Evolutionary conservation across 2,113 vertebrate species (phyloP), one percentile per base, ranked within the genome.

Genomic region (Penelope pileata): DNA sequence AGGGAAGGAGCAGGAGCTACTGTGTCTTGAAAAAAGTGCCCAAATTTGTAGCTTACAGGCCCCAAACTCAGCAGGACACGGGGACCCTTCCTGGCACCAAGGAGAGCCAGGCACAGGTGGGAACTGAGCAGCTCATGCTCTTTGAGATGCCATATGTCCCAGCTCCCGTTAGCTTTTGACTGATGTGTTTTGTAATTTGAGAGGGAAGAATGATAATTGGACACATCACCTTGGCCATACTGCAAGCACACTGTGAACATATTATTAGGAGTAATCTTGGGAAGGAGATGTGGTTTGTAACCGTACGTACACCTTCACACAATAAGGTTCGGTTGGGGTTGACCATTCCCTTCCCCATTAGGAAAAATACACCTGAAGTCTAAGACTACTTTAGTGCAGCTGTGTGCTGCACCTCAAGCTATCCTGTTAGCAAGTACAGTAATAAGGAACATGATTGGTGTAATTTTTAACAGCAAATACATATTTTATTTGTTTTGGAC

Each of bases 181-280:
- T 87, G 91, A 84, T 78, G 15, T 32, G 56, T 63, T 93, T 84
- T 91, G 92, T 78, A 87, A 78, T 94, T 38, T 54, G 51, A 93
- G 88, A 81, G 56, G 83, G 83, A 66, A 72, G 79, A 85, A 81
- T 13, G 34, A 59, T 77, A 80, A 93, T 15, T 2, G 12, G 72
- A 77, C 1, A 3, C 53, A 73, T 58, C 72, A 42, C 83, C 43
- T 83, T 58, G 23, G 86, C 32, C 77, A 42, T 40, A 38, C 3
- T 38, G 73, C 45, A 69, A 62, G 63, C n/a, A 36, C 53, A 11
- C 12, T 48, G 67, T 29, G 45, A 83, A 59, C 0, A 0, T 32
- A 10, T 74, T 40, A 10, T 74, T 40, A n/a, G 17, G 18, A 36
- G 64, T 47, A 54, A 5, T 51, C 64, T 27, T 27, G 34, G 64